Base-by-base conservation (phyloP, 1,140 invertebrate genomes). In the Plodia interpunctella region DNA sequence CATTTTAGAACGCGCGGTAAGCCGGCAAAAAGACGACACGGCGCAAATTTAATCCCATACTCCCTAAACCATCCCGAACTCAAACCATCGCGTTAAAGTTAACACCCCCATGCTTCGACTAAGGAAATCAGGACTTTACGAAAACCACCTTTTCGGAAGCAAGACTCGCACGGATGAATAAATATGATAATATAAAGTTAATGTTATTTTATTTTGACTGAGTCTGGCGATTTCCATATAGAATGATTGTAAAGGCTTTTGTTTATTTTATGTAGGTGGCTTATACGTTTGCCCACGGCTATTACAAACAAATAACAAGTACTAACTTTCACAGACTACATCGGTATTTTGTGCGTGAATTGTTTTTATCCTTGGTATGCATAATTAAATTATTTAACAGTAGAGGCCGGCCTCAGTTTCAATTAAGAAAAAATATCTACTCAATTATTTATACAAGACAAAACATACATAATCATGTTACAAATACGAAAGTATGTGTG, bases 1-100 rank as follows among this genome's bases (percentile, higher is more conserved):
- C 49, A 66, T 69, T 64, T 66, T 49, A 62, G 65, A 69, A 68
- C 60, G 55, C 51, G 28, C 62, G 54, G 57, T 62, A 63, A 63
- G 57, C 65, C 53, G 50, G 54, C 54, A 56, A 55, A 18, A 17
- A 56, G 59, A 68, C 68, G 63, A 55, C 49, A 60, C 21, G 21
- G 6, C 21, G 21, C 21, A 59, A 66, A 66, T 74, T 72, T 72
- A 72, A 76, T 72, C 59, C 65, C 28, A 52, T 55, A 50, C 55
- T 58, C 63, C 59, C 65, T 19, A 52, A 56, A 54, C 55, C 58
- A 63, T 63, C 53, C 58, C 64, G 59, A 59, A 61, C 52, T 30
- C 53, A 49, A 55, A 60, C 64, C 35, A 18, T n/a, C 53, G 59
- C 28, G 51, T 65, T 62, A 62, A 50, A 17, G 38, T 55, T 32